Evolutionary conservation across 2,888 invertebrate genomes (phyloP).

Genomic region (Conistra vaccinii): DNA sequence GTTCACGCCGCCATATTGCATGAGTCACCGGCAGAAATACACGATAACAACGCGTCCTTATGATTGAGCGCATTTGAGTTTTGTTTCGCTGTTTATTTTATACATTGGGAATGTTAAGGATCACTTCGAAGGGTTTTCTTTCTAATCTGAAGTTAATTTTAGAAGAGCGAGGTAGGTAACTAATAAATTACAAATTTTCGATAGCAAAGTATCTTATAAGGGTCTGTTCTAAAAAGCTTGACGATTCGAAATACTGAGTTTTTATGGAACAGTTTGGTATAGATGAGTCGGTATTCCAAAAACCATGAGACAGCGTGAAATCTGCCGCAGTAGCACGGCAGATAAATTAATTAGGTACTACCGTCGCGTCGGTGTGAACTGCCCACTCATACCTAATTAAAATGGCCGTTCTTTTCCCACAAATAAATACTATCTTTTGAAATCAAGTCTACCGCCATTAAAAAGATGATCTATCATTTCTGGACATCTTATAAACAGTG

Average conservation of each 20-base stretch:
- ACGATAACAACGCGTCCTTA: slow-evolving; percentile 65
- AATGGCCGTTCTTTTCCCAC: neutral
- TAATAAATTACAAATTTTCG: neutral
- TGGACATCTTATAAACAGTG: slow-evolving; percentile 6
- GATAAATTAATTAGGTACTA: slow-evolving; percentile 24
- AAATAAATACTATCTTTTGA: slow-evolving; percentile 5
- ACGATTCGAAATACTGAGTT: neutral
- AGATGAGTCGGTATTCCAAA: neutral
- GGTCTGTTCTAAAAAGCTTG: neutral
- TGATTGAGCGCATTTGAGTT: slow-evolving; percentile 47
- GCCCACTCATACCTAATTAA: neutral
- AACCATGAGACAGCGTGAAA: neutral
- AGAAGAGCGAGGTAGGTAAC: neutral
- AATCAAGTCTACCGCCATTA: slow-evolving; percentile 1
- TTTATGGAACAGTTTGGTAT: neutral
- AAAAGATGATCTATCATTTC: slow-evolving; percentile 19
- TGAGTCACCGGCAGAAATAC: slow-evolving; percentile 73
- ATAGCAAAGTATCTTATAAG: neutral
- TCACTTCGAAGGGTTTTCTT: neutral
- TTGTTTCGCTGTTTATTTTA: slow-evolving; percentile 18
- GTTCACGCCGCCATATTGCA: slow-evolving; percentile 36
- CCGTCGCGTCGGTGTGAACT: neutral
- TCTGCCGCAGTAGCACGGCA: too few species aligned
- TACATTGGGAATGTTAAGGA: slow-evolving; percentile 13
- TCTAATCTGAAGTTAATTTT: neutral